phyloP scores from a whole-genome alignment of 2,797 vertebrate genomes.

The Liasis olivaceus region DNA sequence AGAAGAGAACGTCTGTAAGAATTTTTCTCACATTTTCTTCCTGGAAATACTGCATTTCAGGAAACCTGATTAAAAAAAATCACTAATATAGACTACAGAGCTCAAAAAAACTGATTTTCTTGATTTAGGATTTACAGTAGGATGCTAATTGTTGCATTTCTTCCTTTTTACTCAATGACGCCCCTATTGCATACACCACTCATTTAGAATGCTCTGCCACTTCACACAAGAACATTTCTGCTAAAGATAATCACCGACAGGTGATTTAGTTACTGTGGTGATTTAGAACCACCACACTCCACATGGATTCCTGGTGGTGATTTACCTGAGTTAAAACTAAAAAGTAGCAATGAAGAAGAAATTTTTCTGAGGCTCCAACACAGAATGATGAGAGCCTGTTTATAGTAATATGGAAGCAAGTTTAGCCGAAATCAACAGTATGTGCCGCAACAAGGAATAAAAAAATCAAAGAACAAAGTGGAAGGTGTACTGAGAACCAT shows the following conservation, averaged over 20 bases:
- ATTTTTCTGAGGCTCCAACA: not conserved
- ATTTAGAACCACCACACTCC: not conserved
- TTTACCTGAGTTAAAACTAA: not conserved
- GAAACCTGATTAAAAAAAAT: conserved; percentile 80
- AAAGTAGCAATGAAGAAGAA: not conserved
- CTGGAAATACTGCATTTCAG: conserved; percentile 98
- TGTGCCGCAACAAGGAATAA: not conserved
- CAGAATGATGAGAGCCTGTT: not conserved
- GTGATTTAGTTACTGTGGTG: not conserved
- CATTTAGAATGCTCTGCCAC: not conserved
- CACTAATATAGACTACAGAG: conserved; percentile 38
- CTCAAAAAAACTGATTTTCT: conserved; percentile 22
- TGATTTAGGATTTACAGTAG: conserved; percentile 22
- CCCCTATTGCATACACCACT: not conserved
- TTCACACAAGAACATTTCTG: not conserved
- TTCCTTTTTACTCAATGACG: conserved; percentile 7
- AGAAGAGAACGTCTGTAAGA: conserved; percentile 98
- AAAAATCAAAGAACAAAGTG: not conserved
- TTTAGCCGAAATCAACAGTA: not conserved
- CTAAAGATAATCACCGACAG: not conserved
- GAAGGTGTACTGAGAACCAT: not conserved
- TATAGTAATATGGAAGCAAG: not conserved
- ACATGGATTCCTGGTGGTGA: not conserved
- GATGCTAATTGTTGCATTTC: conserved; percentile 25
- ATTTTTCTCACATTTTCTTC: conserved; percentile 94